Base-by-base conservation (phyloP, 64 coral and sea anemone species). In the Montipora foliosa region DNA sequence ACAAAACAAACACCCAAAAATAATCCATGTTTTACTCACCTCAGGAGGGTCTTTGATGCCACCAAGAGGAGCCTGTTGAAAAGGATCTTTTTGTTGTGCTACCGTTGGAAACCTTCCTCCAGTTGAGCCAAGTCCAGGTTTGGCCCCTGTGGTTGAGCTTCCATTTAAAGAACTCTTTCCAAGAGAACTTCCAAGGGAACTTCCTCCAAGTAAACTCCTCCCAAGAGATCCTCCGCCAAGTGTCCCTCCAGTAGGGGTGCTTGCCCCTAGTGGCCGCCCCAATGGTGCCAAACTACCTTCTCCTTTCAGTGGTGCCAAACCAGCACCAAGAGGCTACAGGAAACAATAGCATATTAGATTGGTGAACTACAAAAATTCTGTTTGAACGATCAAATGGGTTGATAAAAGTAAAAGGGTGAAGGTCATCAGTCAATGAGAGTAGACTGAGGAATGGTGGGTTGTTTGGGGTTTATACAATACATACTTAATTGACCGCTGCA, bases 251-350 rank as follows among this genome's bases (percentile, higher is more conserved):
- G 49, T 14, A 44, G 75, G 2, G 21, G 78, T 8, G 44, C 88
- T 70, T 66, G 75, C 59, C 10, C 88, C 80, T 6, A 95, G 45
- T 49, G 93, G 67, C 7, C 93, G 87, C 25, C 88, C 93, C 55
- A 97, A 60, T 29, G 96, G 96, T 15, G 93, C 96, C 69, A 97
- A 82, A 55, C 93, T 83, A 61, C 49, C 93, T 71, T 97, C 96
- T 25, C 96, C 93, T 91, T 97, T 97, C 45, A 97, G 82, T 47
- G 96, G 96, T 55, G 96, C 93, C 19, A 97, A 75, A 66, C 93
- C 84, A 48, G 91, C 67, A 62, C 96, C 89, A 86, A 95, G 89
- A 67, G 69, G 75, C 71, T 61, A 49, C 1, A 48, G 17, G 49
- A 78, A n/a, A 75, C 37, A 77, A 58, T 64, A 8, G 25, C 5